A percentile compares a stretch with the other conserved stretches of the same genome.
Conservation (phyloP, 2,888 invertebrate genomes). For the Tortrix viridana region DNA sequence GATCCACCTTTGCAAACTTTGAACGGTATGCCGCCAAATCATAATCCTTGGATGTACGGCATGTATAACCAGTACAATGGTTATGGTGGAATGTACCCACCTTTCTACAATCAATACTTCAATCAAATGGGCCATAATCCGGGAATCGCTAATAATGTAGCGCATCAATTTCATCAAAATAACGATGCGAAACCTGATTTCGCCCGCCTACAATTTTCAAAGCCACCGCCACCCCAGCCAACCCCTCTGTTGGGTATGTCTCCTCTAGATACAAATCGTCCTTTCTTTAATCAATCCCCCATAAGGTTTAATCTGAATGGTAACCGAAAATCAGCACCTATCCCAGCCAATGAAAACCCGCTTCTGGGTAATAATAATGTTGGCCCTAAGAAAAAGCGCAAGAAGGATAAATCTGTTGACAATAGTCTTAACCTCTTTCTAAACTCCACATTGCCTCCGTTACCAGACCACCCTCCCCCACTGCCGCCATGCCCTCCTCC, state of each 20-base stretch:
- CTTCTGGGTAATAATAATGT: constrained; percentile 72
- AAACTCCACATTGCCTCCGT: constrained; percentile 71
- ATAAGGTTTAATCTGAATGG: constrained; percentile 78
- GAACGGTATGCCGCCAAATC: constrained; percentile 72
- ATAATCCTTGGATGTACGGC: constrained; percentile 76
- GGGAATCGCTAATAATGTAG: constrained; percentile 56
- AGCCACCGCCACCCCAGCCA: constrained; percentile 57
- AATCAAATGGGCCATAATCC: constrained; percentile 70
- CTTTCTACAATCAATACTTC: constrained; percentile 79
- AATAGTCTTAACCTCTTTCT: constrained; percentile 70
- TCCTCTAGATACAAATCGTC: constrained; percentile 71
- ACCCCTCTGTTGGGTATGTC: constrained; percentile 74
- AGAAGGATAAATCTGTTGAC: constrained; percentile 85
- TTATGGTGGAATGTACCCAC: constrained; percentile 73
- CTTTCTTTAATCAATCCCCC: constrained; percentile 74
- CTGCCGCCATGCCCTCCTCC: constrained; percentile 81
- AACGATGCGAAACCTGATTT: constrained; percentile 61
- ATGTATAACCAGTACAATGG: constrained; percentile 72
- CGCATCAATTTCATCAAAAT: constrained; percentile 65
- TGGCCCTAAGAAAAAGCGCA: constrained; percentile 89
- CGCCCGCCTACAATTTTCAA: constrained; percentile 59
- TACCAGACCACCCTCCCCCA: constrained; percentile 82
- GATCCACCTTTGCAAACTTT: constrained; percentile 78
- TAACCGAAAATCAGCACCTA: constrained; percentile 68
- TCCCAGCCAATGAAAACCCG: constrained; percentile 71